Evolutionary conservation across 1,140 invertebrate genomes (phyloP).

Genomic region (Drosophila tsacasi): DNA sequence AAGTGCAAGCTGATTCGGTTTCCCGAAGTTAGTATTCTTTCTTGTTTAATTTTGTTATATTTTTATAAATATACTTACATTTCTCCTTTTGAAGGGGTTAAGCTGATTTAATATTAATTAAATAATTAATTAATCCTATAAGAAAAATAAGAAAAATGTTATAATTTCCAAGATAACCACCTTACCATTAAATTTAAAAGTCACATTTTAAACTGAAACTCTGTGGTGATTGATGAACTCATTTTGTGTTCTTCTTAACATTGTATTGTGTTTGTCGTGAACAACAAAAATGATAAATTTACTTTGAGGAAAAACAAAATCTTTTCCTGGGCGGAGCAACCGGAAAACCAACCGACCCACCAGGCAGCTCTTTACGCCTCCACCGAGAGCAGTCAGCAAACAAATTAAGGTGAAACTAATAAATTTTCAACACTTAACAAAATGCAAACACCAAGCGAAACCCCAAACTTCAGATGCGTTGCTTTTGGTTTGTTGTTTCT

Average conservation of each 20-base stretch:
- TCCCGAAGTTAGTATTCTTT: no score
- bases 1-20: no score
- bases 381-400: constrained; percentile 28
- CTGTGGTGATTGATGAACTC: constrained; percentile 11
- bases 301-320: constrained; percentile 22
- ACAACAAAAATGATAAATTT: constrained; percentile 49
- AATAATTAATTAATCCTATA: not conserved
- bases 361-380: constrained; percentile 1
- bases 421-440: constrained; percentile 61
- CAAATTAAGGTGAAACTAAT: constrained; percentile 47
- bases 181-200: not conserved
- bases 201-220: not conserved
- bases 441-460: constrained; percentile 52
- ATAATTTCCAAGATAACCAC: not conserved
- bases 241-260: not conserved
- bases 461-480: constrained; percentile 20
- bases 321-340: not conserved
- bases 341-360: not conserved
- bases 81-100: not conserved
- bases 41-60: no score
- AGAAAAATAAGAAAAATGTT: not conserved
- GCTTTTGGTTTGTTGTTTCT: constrained; percentile 23
- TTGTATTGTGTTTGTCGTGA: constrained; percentile 23
- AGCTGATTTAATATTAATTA: not conserved
- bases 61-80: no score